Base-by-base conservation (phyloP, 2,888 invertebrate genomes). In the Ochropacha duplaris region DNA sequence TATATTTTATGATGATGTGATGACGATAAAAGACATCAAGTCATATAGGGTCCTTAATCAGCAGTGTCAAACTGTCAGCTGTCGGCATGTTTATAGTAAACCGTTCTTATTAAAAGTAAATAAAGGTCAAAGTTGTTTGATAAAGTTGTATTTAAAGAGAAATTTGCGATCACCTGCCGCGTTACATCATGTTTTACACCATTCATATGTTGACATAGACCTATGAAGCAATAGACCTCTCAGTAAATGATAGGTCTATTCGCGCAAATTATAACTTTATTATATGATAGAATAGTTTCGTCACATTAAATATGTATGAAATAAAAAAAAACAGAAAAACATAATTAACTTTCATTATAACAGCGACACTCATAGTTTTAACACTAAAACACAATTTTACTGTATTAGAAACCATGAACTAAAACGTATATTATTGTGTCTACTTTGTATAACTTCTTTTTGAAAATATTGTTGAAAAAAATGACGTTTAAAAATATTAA, bases 161-260 rank as follows among this genome's bases (percentile, higher is more conserved):
- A 75, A 75, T 14, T 75, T 73, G 62, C 68, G 69, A 68, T 79
- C 83, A 84, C 81, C 84, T 84, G 85, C 74, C 62, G 65, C 56
- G 64, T 80, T 76, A 76, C 74, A 75, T 74, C 78, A 79, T 74
- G 72, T 75, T 69, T 67, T 74, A 66, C 71, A 69, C 73, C 73
- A 76, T 77, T 78, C 71, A 78, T 36, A 36, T 71, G 58, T 61
- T 55, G 8, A 57, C 65, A 66, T 56, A 66, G 68, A 66, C 49
- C 44, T 54, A 39, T 12, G 39, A 54, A 62, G 24, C 2, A 28
- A 16, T 39, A 68, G 65, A 65, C 58, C 55, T 49, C 59, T 39
- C 56, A 58, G 49, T 54, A 59, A 34, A 58, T 58, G 28, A 28
- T 26, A 44, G 39, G n/a, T n/a, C n/a, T n/a, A n/a, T n/a, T n/a